These are phyloP conservation scores for Timandra comae DNA, from an alignment of 2,888 invertebrate genomes.

Conservation along the genomic window DNA sequence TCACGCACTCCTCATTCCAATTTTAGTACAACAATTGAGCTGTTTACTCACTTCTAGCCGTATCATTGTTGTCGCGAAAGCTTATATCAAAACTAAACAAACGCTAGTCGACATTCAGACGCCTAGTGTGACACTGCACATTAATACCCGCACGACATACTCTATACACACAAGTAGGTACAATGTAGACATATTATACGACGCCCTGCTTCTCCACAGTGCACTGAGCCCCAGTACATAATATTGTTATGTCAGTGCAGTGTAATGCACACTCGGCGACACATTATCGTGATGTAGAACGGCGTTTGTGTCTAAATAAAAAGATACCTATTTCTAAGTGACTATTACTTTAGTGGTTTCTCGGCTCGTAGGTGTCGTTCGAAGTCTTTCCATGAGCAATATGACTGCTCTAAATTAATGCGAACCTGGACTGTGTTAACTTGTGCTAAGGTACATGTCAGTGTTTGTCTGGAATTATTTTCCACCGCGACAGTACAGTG, in stretches of 20 bases:
- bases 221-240: slow-evolving; percentile 26
- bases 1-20: slow-evolving; percentile 49
- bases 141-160: slow-evolving; percentile 34
- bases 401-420: slow-evolving; percentile 16
- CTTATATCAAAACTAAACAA: slow-evolving; percentile 24
- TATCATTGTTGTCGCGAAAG: slow-evolving; percentile 33
- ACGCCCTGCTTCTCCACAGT: slow-evolving; percentile 15
- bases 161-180: slow-evolving; percentile 27
- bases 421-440: slow-evolving; percentile 21
- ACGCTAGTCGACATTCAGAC: slow-evolving; percentile 27
- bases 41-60: slow-evolving; percentile 28
- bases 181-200: slow-evolving; percentile 26
- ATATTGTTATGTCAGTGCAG: slow-evolving; percentile 34
- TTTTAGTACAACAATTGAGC: slow-evolving; percentile 40
- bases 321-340: slow-evolving; percentile 21
- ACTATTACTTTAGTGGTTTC: slow-evolving; percentile 21
- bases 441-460: slow-evolving; percentile 18
- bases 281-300: slow-evolving; percentile 32
- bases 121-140: slow-evolving; percentile 31
- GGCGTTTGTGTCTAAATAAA: slow-evolving; percentile 29
- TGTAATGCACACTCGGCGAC: slow-evolving; percentile 36
- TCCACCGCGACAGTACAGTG: slow-evolving; percentile 30
- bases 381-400: slow-evolving; percentile 8
- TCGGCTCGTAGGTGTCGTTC: slow-evolving; percentile 6
- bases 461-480: slow-evolving; percentile 22